Evolutionary conservation across 2,113 vertebrate genomes (phyloP).

Genomic region (Gallinago undulata): DNA sequence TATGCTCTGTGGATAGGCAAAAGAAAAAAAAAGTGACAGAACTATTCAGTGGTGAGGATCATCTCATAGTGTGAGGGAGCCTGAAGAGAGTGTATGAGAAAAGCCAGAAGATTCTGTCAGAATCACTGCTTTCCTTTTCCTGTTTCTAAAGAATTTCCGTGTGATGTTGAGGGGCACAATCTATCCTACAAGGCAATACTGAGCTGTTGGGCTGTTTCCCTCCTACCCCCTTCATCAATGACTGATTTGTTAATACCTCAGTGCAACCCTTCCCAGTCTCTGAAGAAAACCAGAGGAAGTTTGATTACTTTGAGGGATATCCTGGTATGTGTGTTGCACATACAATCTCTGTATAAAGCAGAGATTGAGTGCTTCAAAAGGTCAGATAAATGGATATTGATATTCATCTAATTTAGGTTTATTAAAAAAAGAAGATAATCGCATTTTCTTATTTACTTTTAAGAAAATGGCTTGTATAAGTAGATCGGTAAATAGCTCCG

Average conservation of each 20-base stretch:
- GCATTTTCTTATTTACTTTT: neutral
- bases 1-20: neutral
- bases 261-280: neutral
- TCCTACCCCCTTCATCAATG: fast-evolving
- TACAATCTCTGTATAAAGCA: neutral
- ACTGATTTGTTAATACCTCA: neutral
- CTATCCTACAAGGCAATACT: neutral
- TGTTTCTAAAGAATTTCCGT: neutral
- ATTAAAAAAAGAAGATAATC: neutral
- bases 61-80: neutral
- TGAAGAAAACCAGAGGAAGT: neutral
- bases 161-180: neutral
- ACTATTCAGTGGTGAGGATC: neutral
- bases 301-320: neutral
- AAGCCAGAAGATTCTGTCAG: neutral
- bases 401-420: neutral
- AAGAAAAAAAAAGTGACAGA: neutral
- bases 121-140: neutral
- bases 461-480: neutral
- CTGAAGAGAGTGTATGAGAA: neutral
- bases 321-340: neutral
- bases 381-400: neutral
- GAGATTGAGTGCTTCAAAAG: neutral
- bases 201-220: neutral
- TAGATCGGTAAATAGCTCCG: neutral